A percentile compares a stretch with the other conserved stretches of the same genome.
Conservation (phyloP, 2,888 invertebrate species). For the Mellilla xanthometata region DNA sequence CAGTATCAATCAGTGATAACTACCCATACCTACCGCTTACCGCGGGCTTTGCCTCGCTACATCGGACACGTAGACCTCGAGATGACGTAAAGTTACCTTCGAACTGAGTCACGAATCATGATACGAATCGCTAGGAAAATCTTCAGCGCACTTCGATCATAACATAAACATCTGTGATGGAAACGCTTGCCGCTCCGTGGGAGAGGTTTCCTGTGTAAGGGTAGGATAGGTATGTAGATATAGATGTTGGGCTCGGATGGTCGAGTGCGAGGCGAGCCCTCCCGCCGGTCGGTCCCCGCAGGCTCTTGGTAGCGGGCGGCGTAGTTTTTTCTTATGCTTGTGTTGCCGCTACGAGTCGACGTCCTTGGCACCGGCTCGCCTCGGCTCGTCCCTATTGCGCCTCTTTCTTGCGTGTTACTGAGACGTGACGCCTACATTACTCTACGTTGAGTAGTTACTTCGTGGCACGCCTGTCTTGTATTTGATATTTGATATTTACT, state of each 20-base stretch:
- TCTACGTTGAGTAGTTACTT: too few species aligned
- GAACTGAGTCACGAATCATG: constrained; percentile 28
- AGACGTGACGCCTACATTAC: not conserved
- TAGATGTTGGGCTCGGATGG: constrained; percentile 37
- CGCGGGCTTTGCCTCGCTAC: constrained; percentile 10
- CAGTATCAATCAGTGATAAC: not conserved
- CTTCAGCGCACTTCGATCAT: constrained; percentile 8
- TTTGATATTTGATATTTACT: too few species aligned
- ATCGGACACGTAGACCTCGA: constrained; percentile 20
- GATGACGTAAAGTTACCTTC: constrained; percentile 29
- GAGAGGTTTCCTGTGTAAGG: constrained; percentile 30
- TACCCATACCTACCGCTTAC: constrained; percentile 1
- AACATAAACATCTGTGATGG: constrained; percentile 7
- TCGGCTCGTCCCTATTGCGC: constrained; percentile 16
- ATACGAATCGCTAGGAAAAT: constrained; percentile 27
- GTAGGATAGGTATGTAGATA: constrained; percentile 30
- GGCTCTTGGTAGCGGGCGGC: constrained; percentile 56
- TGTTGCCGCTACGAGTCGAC: constrained; percentile 26
- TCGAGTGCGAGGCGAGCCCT: constrained; percentile 51
- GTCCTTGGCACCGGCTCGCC: constrained; percentile 28
- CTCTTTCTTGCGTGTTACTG: constrained; percentile 16
- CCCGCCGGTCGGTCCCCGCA: constrained; percentile 55
- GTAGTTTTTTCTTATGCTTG: constrained; percentile 42
- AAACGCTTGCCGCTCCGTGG: constrained; percentile 21
- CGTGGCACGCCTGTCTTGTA: too few species aligned